These are phyloP conservation scores for Pangasius sanitwongsei DNA, from an alignment of 2,797 vertebrate genomes.

Conservation along the genomic window DNA sequence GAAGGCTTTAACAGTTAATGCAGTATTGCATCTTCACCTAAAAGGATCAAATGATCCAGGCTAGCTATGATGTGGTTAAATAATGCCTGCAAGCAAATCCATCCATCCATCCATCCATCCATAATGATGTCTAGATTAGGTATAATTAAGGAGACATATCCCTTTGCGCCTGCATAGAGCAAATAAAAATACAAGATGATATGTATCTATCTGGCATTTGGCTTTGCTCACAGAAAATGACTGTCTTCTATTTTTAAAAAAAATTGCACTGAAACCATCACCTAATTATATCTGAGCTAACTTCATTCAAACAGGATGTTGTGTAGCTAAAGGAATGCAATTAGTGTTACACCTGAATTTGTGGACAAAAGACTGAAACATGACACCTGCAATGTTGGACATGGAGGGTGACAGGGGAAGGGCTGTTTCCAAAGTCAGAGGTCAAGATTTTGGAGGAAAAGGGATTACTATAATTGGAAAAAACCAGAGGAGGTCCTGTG, in stretches of 20 bases:
- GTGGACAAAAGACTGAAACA: slow-evolving; percentile 67
- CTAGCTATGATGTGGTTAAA: slow-evolving; percentile 20
- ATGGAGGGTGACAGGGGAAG: slow-evolving; percentile 61
- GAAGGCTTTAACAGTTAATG: background rate
- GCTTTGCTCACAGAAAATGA: background rate
- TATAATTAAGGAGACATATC: background rate
- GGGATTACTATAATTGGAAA: slow-evolving; percentile 72
- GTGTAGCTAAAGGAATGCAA: slow-evolving; percentile 49
- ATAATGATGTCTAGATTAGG: background rate
- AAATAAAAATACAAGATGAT: background rate
- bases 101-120: background rate
- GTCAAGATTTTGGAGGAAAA: slow-evolving; percentile 74
- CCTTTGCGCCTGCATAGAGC: background rate
- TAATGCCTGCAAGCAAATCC: slow-evolving; percentile 14
- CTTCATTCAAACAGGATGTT: slow-evolving; percentile 12
- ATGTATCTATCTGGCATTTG: background rate
- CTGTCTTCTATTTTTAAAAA: background rate
- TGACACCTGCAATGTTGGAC: slow-evolving; percentile 74
- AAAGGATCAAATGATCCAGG: background rate
- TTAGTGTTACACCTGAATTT: slow-evolving; percentile 63
- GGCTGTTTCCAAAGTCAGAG: slow-evolving; percentile 72
- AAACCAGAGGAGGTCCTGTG: slow-evolving; percentile 60
- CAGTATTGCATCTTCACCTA: background rate
- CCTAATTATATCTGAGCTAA: background rate
- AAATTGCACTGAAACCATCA: background rate